A percentile compares a stretch with the other conserved stretches of the same genome.
Conservation (phyloP, 2,888 invertebrate species). For the Globia sparganii region DNA sequence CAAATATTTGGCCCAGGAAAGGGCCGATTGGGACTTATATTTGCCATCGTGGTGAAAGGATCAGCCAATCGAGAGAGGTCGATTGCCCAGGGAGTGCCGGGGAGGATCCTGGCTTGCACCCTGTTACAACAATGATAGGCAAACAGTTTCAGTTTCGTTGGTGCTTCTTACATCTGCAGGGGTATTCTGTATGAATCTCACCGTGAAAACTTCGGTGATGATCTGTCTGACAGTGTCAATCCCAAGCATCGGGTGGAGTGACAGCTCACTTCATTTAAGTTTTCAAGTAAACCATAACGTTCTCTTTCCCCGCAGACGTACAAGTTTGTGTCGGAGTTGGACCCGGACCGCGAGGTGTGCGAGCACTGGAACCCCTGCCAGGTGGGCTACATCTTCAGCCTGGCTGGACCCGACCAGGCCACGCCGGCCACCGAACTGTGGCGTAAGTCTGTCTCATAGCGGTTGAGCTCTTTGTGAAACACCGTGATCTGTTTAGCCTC, state of each 20-base stretch:
- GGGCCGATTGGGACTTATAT: no score
- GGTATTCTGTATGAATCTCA: no score
- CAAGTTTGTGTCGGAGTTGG: constrained; percentile 85
- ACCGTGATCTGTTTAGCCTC: neutral
- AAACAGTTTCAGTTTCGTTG: neutral
- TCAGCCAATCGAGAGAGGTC: no score
- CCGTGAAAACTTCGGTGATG: no score
- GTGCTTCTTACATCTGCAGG: neutral
- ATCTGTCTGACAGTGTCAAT: no score
- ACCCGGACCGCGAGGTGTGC: constrained; percentile 86
- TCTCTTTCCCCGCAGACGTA: constrained; percentile 77
- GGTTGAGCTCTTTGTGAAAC: neutral
- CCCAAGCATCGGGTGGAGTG: no score
- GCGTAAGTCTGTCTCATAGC: constrained; percentile 75
- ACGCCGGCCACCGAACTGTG: constrained; percentile 82
- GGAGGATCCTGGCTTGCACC: no score
- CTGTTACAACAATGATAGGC: neutral
- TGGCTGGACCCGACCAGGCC: constrained; percentile 82
- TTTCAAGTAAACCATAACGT: neutral
- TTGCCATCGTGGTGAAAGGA: no score
- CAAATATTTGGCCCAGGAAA: no score
- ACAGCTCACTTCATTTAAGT: neutral
- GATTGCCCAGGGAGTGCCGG: no score
- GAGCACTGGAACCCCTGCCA: constrained; percentile 88
- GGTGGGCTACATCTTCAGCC: constrained; percentile 86